Evolutionary conservation across 2,113 vertebrate genomes (phyloP), one percentile per base, ranked within the genome.

Genomic region (Pipa parva): DNA sequence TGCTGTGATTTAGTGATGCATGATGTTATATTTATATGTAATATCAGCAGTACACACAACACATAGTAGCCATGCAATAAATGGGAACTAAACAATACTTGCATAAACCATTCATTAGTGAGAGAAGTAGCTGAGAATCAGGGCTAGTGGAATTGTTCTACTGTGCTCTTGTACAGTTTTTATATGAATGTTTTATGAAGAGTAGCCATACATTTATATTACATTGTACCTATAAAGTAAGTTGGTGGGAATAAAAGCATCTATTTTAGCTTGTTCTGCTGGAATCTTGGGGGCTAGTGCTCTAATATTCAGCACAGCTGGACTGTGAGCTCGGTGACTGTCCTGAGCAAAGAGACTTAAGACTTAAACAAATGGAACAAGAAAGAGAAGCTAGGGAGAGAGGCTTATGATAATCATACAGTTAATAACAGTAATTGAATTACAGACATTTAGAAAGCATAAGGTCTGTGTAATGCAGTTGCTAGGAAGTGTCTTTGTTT

Each of bases 351-450:
- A 60, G 33, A 45, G 66, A 61, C 66, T 70, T 70, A 70, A 70
- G 58, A 39, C 25, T 70, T 52, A 70, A 26, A 28, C 7, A 25
- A 51, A 61, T 61, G 58, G 25, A 61, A 70, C 60, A 51, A 61
- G 18, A 36, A 55, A 67, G 28, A 29, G 64, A 36, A 59, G 39
- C 10, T 17, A 48, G 29, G 51, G 58, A 52, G 66, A 67, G 63
- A 70, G 58, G 66, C 66, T 70, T 70, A 70, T 54, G 58, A 3
- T 70, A 70, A 70, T 70, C 66, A 70, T 70, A 54, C 58, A 50
- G 36, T 61, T 70, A 60, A 61, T 70, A 70, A 48, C 57, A 60
- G 58, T 70, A 70, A 70, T 61, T 61, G 66, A 60, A 61, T 70
- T 70, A 70, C 57, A 70, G 57, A 54, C 66, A 61, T 61, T 61